Base-by-base conservation (phyloP, 2,888 invertebrate species). In the Clusia tigrina region DNA sequence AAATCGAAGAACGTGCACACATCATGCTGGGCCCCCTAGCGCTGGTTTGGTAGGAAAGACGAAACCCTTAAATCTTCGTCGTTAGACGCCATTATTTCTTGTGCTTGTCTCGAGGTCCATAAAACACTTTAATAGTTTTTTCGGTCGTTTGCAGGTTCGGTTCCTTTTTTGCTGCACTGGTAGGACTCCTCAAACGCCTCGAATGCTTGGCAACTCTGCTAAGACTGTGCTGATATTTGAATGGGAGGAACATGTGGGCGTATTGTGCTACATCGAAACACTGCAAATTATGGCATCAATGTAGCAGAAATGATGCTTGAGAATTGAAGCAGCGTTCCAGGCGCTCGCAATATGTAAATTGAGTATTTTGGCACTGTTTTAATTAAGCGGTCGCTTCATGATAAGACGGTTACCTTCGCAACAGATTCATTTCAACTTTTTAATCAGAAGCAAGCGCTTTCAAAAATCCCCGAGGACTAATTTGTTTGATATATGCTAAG, bases 41-140 rank as follows among this genome's bases (percentile, higher is more conserved):
- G 22, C 51, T 15, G 15, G 2, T 20, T 48, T 15, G 51, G 25
- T 23, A 32, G 18, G 52, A 37, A 60, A 65, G 25, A 64, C 60
- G 57, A 60, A 67, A 65, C 63, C 66, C 67, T 66, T 74, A 75
- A 74, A 72, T 75, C 74, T 73, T 73, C 74, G 74, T 73, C 71
- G 73, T 71, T 74, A 80, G 77, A 74, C 76, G 77, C 80, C 79
- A 81, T 81, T 81, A 81, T 80, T 79, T 78, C 76, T 78, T 71
- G 67, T 73, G 74, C 81, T 80, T 81, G 81, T 81, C 81, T 81
- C 72, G 74, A 77, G 74, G 76, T 78, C 79, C 79, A 82, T 81
- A 81, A 81, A 81, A 82, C 82, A 82, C 82, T 82, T 81, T 81
- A 79, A 82, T 81, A 81, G 81, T 81, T 80, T 78, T 73, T 77